Evolutionary conservation across 1,140 invertebrate genomes (phyloP).

Genomic region (Holcopasites calliopsidis): DNA sequence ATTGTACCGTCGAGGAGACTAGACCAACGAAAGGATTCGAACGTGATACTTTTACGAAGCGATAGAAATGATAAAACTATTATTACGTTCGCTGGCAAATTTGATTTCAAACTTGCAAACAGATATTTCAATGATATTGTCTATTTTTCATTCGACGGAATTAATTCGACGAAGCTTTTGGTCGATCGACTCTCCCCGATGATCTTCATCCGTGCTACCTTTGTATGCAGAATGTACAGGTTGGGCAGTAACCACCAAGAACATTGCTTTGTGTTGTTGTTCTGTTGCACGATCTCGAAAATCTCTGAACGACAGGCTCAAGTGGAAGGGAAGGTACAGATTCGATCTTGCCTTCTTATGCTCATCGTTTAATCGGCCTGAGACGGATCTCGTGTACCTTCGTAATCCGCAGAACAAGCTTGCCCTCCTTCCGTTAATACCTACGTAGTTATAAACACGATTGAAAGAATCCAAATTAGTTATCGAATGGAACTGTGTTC

Average conservation of each 20-base stretch:
- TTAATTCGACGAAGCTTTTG: constrained; percentile 50
- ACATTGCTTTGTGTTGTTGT: constrained; percentile 79
- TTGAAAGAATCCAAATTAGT: too few relatives aligned
- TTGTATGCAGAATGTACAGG: constrained; percentile 88
- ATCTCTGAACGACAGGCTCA: constrained; percentile 86
- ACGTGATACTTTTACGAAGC: background rate
- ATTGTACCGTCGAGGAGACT: constrained; percentile 34
- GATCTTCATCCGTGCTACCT: constrained; percentile 79
- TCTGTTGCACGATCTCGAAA: constrained; percentile 75
- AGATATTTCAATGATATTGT: background rate
- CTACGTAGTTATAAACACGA: constrained; percentile 46
- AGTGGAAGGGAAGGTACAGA: constrained; percentile 86
- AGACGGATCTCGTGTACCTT: constrained; percentile 79
- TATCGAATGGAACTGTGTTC: too few relatives aligned
- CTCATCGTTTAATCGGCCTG: constrained; percentile 78
- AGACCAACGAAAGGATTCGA: constrained; percentile 48
- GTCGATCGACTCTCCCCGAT: constrained; percentile 33
- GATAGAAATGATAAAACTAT: background rate
- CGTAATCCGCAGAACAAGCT: constrained; percentile 77
- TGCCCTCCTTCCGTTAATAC: constrained; percentile 60
- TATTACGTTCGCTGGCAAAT: background rate
- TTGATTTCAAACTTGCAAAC: background rate
- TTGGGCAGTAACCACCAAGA: constrained; percentile 86
- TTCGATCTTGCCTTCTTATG: constrained; percentile 72
- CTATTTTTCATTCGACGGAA: background rate